Evolutionary conservation across 1,140 invertebrate species (phyloP).

Genomic region (Delia radicum): DNA sequence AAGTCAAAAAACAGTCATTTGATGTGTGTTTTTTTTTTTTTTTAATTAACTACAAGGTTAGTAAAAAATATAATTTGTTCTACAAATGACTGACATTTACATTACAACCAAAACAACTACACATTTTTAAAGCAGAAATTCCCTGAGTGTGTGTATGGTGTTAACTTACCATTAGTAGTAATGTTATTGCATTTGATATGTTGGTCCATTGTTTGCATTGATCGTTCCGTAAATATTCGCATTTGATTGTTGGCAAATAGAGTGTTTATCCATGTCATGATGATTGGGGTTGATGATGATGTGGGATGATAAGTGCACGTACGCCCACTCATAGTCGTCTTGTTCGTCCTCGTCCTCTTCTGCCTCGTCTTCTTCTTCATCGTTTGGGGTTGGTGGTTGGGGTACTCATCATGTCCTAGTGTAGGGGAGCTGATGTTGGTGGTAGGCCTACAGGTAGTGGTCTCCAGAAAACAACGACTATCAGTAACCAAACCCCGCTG

Average conservation of each 20-base stretch:
- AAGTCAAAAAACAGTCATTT: too few relatives aligned
- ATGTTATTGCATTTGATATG: slow-evolving; percentile 53
- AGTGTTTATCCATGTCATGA: not conserved
- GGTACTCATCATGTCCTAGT: not conserved
- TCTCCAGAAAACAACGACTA: slow-evolving; percentile 41
- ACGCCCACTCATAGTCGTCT: not conserved
- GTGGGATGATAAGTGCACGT: slow-evolving; percentile 10
- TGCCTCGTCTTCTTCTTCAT: not conserved
- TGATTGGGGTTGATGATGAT: not conserved
- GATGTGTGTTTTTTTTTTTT: too few relatives aligned
- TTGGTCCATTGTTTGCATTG: slow-evolving; percentile 54
- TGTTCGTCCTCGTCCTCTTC: not conserved
- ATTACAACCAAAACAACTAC: too few relatives aligned
- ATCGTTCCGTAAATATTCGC: slow-evolving; percentile 39
- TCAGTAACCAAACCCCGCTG: slow-evolving; percentile 55
- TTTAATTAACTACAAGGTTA: too few relatives aligned
- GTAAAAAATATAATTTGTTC: too few relatives aligned
- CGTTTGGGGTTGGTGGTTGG: not conserved
- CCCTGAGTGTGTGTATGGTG: too few relatives aligned
- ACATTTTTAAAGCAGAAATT: too few relatives aligned
- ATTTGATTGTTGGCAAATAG: slow-evolving; percentile 21
- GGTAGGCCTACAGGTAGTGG: slow-evolving; percentile 24
- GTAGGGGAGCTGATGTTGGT: not conserved
- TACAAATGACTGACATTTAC: too few relatives aligned
- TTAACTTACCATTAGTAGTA: slow-evolving; percentile 6